These are phyloP conservation scores for Heteromormyrus szaboi DNA, from an alignment of 2,797 vertebrate species.

Conservation along the genomic window DNA sequence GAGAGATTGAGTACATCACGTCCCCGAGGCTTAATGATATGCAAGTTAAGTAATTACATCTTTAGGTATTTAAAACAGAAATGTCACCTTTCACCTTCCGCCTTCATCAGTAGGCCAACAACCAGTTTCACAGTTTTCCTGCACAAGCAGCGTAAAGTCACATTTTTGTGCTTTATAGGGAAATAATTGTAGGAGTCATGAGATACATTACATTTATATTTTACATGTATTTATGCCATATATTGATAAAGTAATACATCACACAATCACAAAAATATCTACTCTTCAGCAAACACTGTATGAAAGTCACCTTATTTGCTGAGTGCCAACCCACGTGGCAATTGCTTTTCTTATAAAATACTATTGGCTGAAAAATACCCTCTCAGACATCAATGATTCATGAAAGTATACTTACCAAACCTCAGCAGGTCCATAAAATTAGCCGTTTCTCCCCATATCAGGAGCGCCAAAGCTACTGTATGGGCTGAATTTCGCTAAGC, in stretches of 20 bases:
- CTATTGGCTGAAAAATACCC: not conserved
- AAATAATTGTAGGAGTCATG: not conserved
- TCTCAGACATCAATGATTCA: constrained; percentile 1
- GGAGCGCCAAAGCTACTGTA: constrained; percentile 26
- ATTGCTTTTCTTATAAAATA: constrained; percentile 1
- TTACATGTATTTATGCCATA: not conserved
- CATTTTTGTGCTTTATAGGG: not conserved
- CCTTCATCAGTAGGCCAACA: not conserved
- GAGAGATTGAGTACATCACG: not conserved
- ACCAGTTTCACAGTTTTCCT: constrained; percentile 7
- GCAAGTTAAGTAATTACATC: not conserved
- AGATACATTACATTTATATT: not conserved
- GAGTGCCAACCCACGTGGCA: not conserved
- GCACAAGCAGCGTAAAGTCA: not conserved
- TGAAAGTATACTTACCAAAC: constrained; percentile 17
- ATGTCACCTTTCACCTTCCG: not conserved
- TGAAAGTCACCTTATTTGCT: not conserved
- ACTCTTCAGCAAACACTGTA: not conserved
- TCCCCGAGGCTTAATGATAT: not conserved
- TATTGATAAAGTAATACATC: not conserved
- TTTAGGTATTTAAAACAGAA: not conserved
- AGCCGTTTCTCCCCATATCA: constrained; percentile 27
- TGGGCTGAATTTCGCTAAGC: not conserved
- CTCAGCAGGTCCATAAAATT: constrained; percentile 30
- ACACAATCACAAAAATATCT: not conserved